Base-by-base conservation (phyloP, 2,888 invertebrate species). In the Pandemis cinnamomeana region DNA sequence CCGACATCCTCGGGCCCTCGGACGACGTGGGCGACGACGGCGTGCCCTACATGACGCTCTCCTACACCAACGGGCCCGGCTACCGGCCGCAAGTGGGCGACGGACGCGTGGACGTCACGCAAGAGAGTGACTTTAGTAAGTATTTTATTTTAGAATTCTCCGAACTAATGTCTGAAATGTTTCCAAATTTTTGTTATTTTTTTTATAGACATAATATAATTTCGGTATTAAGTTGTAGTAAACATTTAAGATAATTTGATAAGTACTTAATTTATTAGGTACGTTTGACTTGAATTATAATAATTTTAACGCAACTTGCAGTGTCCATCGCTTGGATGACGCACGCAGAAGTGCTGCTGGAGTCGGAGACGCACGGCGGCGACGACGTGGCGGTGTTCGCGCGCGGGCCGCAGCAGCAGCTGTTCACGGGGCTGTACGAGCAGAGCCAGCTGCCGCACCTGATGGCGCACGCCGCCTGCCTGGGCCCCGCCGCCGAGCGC, bases 381-480 rank as follows among this genome's bases (percentile, higher is more conserved):
- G 96, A 97, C 76, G 96, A 97, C 88, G 96, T 97, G 0, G 94
- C 95, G 0, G 95, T 97, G 2, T 96, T 95, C 84, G 95, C 95
- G 79, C 86, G 84, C 44, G 97, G 95, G 72, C 96, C 96, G 0
- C 95, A 95, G 94, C 91, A 96, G 0, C 96, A 97, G 85, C 90
- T 97, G 13, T 96, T 97, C 82, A 94, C 95, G 2, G 96, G 96
- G 2, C 95, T 95, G 7, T 95, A 95, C 80, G 96, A 97, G 80
- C 96, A 97, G 46, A 46, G 46, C 46, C 46, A 46, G 46, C 46
- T 46, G 46, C 46, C 46, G 46, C 46, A 46, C 46, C 46, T 46
- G 11, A 46, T 46, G 46, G 46, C 46, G 46, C 46, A 46, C 46
- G 46, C 46, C 46, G 46, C 46, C 46, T 46, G 46, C 46, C 46